Evolutionary conservation across 2,113 vertebrate species (phyloP), one percentile per base, ranked within the genome.

Genomic region (Perognathus longimembris): DNA sequence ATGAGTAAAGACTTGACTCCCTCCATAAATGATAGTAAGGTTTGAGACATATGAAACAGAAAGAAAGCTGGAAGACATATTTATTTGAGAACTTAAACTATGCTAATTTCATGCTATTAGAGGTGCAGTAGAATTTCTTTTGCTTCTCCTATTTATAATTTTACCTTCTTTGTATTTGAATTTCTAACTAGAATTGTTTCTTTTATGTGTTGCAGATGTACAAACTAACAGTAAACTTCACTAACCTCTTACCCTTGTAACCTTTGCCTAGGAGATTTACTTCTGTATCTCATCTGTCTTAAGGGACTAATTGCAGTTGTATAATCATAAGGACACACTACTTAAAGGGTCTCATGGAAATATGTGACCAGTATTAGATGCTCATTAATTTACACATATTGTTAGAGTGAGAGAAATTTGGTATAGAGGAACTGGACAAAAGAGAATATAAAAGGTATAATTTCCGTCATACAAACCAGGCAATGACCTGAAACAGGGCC

Each of bases 11-110:
- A 85, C 66, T 89, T 21, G 79, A 89, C 32, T 17, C n/a, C 6
- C 66, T 45, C 7, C 70, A 15, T 50, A 0, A 57, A n/a, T 85
- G n/a, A 94, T 74, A 71, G 73, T 70, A 76, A 92, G 36, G 50
- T 22, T 22, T 36, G 26, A 85, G 59, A 34, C 6, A 71, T 24
- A 3, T 84, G 45, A 84, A 75, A 67, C 42, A 21, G 10, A 74
- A 91, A 85, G 34, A 3, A 69, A 90, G 90, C 71, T 84, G 12
- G 26, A 85, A 93, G 9, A 11, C 28, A 40, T 77, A 77, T 76
- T 84, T 73, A 67, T 70, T 66, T 84, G 45, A 74, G 5, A 91
- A 80, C 22, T 88, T 42, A 64, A 69, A 90, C 70, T 74, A 85
- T 11, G 22, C 11, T 70, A 71, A 54, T 6, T 2, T 89, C 36